Evolutionary conservation across 2,888 invertebrate genomes (phyloP), one percentile per base, ranked within the genome.

Genomic region (Clepsis dumicolana): DNA sequence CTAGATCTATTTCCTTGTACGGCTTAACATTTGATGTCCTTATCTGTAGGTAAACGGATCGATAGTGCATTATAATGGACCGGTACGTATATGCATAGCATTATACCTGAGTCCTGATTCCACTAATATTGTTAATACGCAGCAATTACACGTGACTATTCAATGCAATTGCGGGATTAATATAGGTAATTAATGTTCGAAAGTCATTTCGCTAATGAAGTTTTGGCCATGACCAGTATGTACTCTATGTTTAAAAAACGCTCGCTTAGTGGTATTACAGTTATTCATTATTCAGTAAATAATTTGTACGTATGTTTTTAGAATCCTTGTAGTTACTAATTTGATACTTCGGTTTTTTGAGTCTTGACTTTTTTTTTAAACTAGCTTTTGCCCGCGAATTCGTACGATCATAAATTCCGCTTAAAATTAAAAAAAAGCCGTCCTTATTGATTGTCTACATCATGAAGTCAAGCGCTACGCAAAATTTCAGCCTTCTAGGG

Each of bases 111-210:
- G 70, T 75, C 74, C 78, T 77, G 73, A 76, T 83, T 81, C 74
- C 73, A 74, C 76, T 80, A 80, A 82, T 81, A 80, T 77, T 81
- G 81, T 83, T 82, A 60, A 65, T 69, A 69, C 67, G 65, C 76
- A 71, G 75, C 76, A 83, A 87, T 86, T 82, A 81, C 74, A 74
- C 72, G 71, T 71, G 74, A 73, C 77, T 74, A 78, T 81, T 78
- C 76, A 79, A 77, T 76, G 76, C 74, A 79, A 80, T 81, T 77
- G 76, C 77, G 72, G 73, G 77, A 79, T 80, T 82, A 84, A 81
- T 85, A 81, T 77, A 72, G 76, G 77, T 82, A 85, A 86, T 87
- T 83, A 81, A 84, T 82, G 76, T 74, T 76, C 77, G 82, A 77
- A 81, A 78, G 85, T 85, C 76, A 78, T 68, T 59, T 29, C 16